Conservation (phyloP, 1,140 invertebrate genomes). For the Drosophila navojoa region DNA sequence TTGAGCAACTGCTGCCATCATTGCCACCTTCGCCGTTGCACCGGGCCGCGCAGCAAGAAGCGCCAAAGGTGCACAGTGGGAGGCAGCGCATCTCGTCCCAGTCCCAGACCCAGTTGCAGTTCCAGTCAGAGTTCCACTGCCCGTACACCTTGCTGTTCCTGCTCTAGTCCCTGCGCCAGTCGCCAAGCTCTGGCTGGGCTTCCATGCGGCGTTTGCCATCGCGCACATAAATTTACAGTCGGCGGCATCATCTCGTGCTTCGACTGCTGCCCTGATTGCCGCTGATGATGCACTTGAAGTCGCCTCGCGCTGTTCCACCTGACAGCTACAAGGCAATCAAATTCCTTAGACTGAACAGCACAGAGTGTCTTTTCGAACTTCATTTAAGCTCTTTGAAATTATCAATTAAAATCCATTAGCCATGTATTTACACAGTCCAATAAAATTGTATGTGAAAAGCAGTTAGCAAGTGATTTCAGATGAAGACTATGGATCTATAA, state of each 20-base stretch:
- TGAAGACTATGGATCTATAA: too few species aligned
- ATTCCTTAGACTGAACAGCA: slow-evolving; percentile 8
- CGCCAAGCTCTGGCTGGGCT: slow-evolving; percentile 11
- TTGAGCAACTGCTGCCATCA: slow-evolving; percentile 75
- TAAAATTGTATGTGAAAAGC: too few species aligned
- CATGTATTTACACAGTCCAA: too few species aligned
- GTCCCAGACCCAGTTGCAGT: slow-evolving; percentile 2
- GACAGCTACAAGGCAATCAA: slow-evolving; percentile 42
- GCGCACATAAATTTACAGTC: slow-evolving; percentile 35
- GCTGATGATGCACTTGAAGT: slow-evolving; percentile 28
- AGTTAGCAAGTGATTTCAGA: too few species aligned
- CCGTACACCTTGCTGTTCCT: slow-evolving; percentile 8
- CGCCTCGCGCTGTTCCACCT: slow-evolving; percentile 18
- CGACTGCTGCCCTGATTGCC: slow-evolving; percentile 14
- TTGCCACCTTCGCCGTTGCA: slow-evolving; percentile 56
- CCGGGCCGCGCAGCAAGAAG: slow-evolving; percentile 36
- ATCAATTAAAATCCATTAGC: too few species aligned
- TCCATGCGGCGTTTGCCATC: slow-evolving; percentile 27
- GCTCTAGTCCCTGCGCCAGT: neutral
- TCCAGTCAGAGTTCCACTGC: neutral
- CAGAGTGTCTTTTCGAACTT: too few species aligned
- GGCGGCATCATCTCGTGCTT: neutral
- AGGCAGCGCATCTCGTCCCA: slow-evolving; percentile 48
- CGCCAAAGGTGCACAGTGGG: slow-evolving; percentile 68
- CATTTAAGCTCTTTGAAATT: too few species aligned